A percentile compares a stretch with the other conserved stretches of the same genome.
phyloP scores from a whole-genome alignment of 2,113 vertebrate species.

The Gorsachius goisagi region DNA sequence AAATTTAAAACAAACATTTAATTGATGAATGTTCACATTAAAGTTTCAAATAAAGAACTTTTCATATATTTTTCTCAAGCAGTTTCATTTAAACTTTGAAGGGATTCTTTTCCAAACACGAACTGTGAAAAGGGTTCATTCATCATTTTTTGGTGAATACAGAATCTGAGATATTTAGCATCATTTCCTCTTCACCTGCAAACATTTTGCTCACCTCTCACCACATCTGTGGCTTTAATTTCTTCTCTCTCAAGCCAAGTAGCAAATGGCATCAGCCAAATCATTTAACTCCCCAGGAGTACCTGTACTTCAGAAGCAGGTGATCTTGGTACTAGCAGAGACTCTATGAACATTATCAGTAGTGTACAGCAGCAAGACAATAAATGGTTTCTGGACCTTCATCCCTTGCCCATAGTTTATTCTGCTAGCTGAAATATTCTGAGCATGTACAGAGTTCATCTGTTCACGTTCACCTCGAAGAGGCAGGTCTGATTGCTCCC shows the following conservation, averaged over 20 bases:
- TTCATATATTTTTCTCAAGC: background rate
- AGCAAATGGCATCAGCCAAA: background rate
- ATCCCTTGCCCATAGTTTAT: background rate
- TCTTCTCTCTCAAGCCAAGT: background rate
- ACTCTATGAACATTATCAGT: background rate
- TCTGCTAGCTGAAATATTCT: background rate
- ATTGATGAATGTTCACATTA: background rate
- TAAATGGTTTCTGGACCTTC: background rate
- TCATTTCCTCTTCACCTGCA: background rate
- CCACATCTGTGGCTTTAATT: background rate
- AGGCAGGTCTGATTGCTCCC: background rate
- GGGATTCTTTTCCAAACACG: background rate
- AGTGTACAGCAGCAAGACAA: background rate
- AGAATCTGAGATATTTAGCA: background rate
- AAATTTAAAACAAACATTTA: background rate
- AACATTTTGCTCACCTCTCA: background rate
- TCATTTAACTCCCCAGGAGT: background rate
- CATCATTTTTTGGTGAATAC: rapidly evolving
- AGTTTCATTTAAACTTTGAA: background rate
- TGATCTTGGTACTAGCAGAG: background rate
- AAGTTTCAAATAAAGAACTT: background rate
- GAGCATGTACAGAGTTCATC: background rate
- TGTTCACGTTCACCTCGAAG: background rate
- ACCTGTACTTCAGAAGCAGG: background rate
- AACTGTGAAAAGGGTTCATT: background rate